A percentile compares a stretch with the other conserved stretches of the same genome.
phyloP scores from a whole-genome alignment of 2,113 vertebrate species.

The Helogale parvula region DNA sequence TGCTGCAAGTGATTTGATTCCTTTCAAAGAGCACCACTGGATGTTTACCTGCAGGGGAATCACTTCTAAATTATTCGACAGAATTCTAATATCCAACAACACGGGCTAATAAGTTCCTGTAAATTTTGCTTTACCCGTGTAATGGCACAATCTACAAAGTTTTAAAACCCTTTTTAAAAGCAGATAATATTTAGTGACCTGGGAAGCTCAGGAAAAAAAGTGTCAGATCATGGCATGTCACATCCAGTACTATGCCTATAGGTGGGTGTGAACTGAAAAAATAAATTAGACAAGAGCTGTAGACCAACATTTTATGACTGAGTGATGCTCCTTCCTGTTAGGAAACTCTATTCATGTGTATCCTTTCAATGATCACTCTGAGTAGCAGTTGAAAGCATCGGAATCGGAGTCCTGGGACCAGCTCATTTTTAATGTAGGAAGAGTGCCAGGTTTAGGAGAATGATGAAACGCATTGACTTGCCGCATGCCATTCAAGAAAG shows the following conservation, averaged over 20 bases:
- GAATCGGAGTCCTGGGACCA: not conserved
- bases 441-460: not conserved
- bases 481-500: not conserved
- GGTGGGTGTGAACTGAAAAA: not conserved
- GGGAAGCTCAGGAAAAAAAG: slow-evolving; percentile 1
- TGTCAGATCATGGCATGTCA: not conserved
- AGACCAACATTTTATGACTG: not conserved
- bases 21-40: not conserved
- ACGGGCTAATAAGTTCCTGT: not conserved
- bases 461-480: not conserved
- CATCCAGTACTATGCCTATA: not conserved
- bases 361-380: not conserved
- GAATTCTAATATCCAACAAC: not conserved
- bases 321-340: not conserved
- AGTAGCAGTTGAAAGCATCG: not conserved
- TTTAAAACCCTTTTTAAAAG: not conserved
- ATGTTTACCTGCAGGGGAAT: not conserved
- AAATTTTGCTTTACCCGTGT: not conserved
- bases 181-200: slow-evolving; percentile 4
- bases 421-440: slow-evolving; percentile 22
- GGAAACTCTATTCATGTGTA: not conserved
- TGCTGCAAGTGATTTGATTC: not conserved
- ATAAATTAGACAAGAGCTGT: not conserved
- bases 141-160: not conserved
- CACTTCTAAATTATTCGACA: not conserved